phyloP scores from a whole-genome alignment of 1,140 invertebrate species.

The Aphelenchoides besseyi region DNA sequence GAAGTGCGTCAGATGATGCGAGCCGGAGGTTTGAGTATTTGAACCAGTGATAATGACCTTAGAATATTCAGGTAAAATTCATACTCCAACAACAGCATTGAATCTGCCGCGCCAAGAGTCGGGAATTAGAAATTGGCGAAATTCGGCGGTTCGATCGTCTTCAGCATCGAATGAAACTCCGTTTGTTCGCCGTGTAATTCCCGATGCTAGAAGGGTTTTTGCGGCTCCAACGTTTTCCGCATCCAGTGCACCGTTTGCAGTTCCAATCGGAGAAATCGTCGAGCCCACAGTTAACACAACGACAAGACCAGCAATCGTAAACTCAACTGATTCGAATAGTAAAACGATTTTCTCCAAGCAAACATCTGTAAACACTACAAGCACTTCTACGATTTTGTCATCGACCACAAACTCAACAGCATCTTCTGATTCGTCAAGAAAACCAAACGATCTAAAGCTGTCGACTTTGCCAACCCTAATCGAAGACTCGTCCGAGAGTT shows the following conservation, averaged over 20 bases:
- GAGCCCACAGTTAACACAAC: neutral
- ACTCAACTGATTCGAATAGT: no score
- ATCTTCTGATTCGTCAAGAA: neutral
- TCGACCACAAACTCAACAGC: neutral
- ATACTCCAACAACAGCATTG: neutral
- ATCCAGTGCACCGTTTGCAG: neutral
- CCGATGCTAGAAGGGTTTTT: neutral
- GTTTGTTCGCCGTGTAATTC: neutral
- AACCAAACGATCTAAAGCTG: no score
- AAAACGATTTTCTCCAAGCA: neutral
- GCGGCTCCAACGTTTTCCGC: neutral
- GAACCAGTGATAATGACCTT: no score
- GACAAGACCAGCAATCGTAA: no score
- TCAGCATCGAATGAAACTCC: neutral
- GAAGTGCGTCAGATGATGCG: conserved; percentile 1
- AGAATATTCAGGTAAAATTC: conserved; percentile 17
- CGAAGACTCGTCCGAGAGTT: no score
- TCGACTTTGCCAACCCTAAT: no score
- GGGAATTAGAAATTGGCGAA: neutral
- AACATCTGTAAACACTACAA: neutral
- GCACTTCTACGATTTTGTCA: neutral
- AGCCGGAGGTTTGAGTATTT: neutral
- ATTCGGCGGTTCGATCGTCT: neutral
- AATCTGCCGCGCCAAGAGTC: neutral
- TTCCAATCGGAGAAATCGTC: neutral